A percentile compares a stretch with the other conserved stretches of the same genome.
Conservation (phyloP, 1,140 invertebrate genomes). For the Tachypleus tridentatus region DNA sequence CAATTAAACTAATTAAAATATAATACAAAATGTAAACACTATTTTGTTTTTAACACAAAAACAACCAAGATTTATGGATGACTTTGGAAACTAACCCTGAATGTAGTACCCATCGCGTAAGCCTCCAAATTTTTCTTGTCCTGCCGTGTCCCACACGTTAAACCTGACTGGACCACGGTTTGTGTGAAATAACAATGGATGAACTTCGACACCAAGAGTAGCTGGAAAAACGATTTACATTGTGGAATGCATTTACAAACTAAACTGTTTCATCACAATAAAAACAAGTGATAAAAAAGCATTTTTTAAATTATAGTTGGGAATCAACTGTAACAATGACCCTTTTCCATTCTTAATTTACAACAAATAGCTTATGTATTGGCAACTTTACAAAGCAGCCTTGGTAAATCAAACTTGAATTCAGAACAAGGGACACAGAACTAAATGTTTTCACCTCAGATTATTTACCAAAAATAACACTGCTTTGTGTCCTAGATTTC, state of each 20-base stretch:
- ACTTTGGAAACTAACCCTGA: conserved; percentile 46
- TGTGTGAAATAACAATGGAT: conserved; percentile 95
- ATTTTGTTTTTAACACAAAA: background rate
- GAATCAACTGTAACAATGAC: conserved; percentile 1
- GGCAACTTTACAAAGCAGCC: no score
- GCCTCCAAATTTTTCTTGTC: conserved; percentile 99
- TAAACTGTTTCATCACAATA: no score
- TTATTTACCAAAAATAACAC: no score
- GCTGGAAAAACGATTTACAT: conserved; percentile 40
- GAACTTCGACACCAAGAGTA: conserved; percentile 97
- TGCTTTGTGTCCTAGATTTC: no score
- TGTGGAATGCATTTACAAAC: background rate
- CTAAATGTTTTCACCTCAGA: no score
- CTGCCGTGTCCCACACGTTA: conserved; percentile 99
- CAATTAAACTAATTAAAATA: conserved; percentile 9
- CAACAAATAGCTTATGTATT: no score
- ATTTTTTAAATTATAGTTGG: background rate
- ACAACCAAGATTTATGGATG: background rate
- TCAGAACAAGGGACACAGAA: no score
- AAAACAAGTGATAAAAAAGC: no score
- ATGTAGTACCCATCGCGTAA: conserved; percentile 99
- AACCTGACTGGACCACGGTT: conserved; percentile 94
- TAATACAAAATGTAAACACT: background rate
- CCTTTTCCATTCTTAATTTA: background rate
- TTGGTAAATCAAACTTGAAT: no score